Evolutionary conservation across 2,113 vertebrate species (phyloP), one percentile per base, ranked within the genome.

Genomic region (Dolichallabes microphthalmus): DNA sequence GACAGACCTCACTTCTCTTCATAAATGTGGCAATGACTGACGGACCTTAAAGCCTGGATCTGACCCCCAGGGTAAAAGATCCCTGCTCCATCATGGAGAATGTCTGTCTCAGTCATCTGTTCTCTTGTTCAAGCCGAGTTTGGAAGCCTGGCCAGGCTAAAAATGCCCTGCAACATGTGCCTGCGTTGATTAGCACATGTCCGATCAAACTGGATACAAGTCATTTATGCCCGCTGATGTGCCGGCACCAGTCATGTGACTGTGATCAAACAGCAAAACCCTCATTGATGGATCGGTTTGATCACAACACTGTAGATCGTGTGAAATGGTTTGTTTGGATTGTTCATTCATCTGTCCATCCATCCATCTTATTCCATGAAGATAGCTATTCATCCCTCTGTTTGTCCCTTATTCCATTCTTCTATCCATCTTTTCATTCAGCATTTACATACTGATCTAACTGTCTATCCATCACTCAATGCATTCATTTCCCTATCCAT

Each of bases 141-240:
- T 53, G 68, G 82, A 75, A 57, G 64, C 22, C 84, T 17, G 20
- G 63, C 53, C 74, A 75, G n/a, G 25, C 64, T 74, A 32, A 82
- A 75, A 88, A 17, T 32, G 39, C 35, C 55, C 73, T 4, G 61
- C 45, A 45, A 45, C 7, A 45, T 57, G 71, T 74, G 75, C 55
- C 83, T 71, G 84, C 84, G 83, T 89, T 85, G 85, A 83, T 88
- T 86, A 90, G 52, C 63, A 76, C 57, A 15, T 39, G 61, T 50
- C 32, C 45, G 57, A 87, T 84, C 75, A 64, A 78, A 64, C 53
- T 78, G 20, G 85, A 64, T 88, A 45, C 32, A 52, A 74, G 82
- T 80, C 61, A 78, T 57, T 81, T 68, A 7, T 83, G 60, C 57
- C 75, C 13, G 82, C 85, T 87, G 45, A 20, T 80, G 22, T 39